phyloP scores from a whole-genome alignment of 1,140 invertebrate species.

The Drosophila equinoxialis region DNA sequence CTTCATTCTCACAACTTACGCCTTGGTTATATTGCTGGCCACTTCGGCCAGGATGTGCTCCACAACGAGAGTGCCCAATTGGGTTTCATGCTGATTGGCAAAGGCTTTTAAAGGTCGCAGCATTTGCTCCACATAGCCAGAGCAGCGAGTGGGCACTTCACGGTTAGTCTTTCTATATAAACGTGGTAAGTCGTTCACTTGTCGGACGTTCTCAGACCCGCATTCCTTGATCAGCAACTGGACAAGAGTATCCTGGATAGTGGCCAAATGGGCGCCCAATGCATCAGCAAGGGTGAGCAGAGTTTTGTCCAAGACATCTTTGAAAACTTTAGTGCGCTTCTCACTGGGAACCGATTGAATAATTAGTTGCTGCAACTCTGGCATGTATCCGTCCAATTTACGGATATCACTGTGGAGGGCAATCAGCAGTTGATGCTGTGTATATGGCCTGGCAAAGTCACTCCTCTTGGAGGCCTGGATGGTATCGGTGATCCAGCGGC shows the following conservation, averaged over 20 bases:
- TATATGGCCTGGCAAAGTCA: conserved; percentile 37
- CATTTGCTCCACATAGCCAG: conserved; percentile 89
- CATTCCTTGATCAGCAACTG: conserved; percentile 69
- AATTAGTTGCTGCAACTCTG: conserved; percentile 52
- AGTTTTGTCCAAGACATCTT: conserved; percentile 61
- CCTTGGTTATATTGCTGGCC: conserved; percentile 86
- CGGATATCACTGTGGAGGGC: conserved; percentile 66
- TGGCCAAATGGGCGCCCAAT: conserved; percentile 39
- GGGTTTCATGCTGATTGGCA: conserved; percentile 84
- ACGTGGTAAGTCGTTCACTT: conserved; percentile 95
- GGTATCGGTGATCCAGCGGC: conserved; percentile 86
- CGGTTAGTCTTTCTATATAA: conserved; percentile 96
- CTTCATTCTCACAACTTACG: conserved; percentile 84
- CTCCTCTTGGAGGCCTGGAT: conserved; percentile 46
- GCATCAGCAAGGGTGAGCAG: conserved; percentile 49
- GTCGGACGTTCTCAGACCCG: conserved; percentile 69
- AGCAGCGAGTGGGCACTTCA: conserved; percentile 91
- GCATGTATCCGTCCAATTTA: conserved; percentile 56
- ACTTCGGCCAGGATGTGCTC: conserved; percentile 84
- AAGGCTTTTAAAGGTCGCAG: conserved; percentile 87
- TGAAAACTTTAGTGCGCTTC: conserved; percentile 43
- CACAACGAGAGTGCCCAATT: conserved; percentile 84
- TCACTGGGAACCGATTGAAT: conserved; percentile 39
- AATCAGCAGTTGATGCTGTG: conserved; percentile 56
- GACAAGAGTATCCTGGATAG: conserved; percentile 60